Evolutionary conservation across 2,888 invertebrate genomes (phyloP).

Genomic region (Drosophila parthenogenetica): DNA sequence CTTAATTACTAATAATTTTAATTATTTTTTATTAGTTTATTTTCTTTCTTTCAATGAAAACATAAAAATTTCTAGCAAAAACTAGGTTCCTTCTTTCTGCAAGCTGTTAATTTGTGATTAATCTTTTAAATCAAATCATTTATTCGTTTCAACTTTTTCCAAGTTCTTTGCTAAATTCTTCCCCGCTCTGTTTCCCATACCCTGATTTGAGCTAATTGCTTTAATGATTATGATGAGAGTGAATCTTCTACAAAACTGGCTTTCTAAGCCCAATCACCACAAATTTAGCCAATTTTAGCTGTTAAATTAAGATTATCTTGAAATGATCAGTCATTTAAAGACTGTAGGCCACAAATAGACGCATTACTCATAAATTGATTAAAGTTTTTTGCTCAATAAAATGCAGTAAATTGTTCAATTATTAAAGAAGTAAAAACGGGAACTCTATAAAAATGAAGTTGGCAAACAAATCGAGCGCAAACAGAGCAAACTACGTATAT

Average conservation of each 20-base stretch:
- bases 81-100: too few relatives aligned
- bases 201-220: constrained; percentile 16
- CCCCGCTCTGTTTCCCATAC: background rate
- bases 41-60: too few relatives aligned
- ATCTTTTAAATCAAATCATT: too few relatives aligned
- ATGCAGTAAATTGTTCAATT: constrained; percentile 38
- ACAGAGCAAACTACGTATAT: constrained; percentile 46
- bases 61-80: too few relatives aligned
- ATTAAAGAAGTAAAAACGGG: constrained; percentile 14
- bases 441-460: constrained; percentile 16
- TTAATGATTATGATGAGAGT: constrained; percentile 30
- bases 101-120: too few relatives aligned
- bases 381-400: constrained; percentile 8
- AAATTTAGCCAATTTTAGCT: background rate
- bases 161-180: too few relatives aligned
- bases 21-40: too few relatives aligned
- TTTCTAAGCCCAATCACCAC: background rate
- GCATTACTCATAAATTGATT: background rate
- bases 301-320: background rate
- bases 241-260: background rate
- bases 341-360: background rate
- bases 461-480: constrained; percentile 51
- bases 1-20: too few relatives aligned
- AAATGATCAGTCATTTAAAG: background rate
- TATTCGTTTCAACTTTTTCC: too few relatives aligned